phyloP scores from a whole-genome alignment of 2,113 vertebrate species.

The Ochotona curzoniae region DNA sequence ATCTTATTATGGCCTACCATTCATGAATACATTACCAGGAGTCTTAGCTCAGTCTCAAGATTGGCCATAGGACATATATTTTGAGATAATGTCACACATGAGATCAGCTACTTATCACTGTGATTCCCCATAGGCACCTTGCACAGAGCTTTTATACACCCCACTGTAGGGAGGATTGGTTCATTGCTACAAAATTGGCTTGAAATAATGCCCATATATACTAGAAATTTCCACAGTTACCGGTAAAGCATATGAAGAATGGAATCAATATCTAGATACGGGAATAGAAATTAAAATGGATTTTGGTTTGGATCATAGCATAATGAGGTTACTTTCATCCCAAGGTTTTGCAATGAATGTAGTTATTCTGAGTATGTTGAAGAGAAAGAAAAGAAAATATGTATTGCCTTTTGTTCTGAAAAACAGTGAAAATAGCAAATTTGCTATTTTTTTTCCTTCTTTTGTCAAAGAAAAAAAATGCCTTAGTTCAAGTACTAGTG shows the following conservation, averaged over 20 bases:
- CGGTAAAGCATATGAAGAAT: conserved; percentile 61
- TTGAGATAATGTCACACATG: conserved; percentile 79
- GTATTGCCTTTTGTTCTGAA: conserved; percentile 53
- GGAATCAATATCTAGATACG: conserved; percentile 53
- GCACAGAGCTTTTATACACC: conserved; percentile 81
- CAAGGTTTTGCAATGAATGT: conserved; percentile 28
- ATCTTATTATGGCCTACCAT: conserved; percentile 43
- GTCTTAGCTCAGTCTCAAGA: conserved; percentile 78
- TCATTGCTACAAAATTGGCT: conserved; percentile 57
- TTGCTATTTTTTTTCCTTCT: conserved; percentile 39
- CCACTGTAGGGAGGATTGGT: conserved; percentile 31
- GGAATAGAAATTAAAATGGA: conserved; percentile 71
- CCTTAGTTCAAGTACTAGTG: conserved; percentile 65
- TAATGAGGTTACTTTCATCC: conserved; percentile 12
- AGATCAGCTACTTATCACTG: conserved; percentile 82
- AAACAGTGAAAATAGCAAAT: conserved; percentile 63
- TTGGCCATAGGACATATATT: conserved; percentile 79
- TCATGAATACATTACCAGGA: conserved; percentile 68
- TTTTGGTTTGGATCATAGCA: conserved; percentile 52
- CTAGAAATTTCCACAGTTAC: conserved; percentile 72
- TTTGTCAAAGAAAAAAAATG: conserved; percentile 42
- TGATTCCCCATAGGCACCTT: conserved; percentile 74
- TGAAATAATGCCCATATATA: conserved; percentile 71
- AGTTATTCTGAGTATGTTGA: conserved; percentile 56
- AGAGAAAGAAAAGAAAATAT: conserved; percentile 36